These are phyloP conservation scores for Xanthostigma xanthostigma DNA, from an alignment of 2,888 invertebrate species.

Conservation along the genomic window DNA sequence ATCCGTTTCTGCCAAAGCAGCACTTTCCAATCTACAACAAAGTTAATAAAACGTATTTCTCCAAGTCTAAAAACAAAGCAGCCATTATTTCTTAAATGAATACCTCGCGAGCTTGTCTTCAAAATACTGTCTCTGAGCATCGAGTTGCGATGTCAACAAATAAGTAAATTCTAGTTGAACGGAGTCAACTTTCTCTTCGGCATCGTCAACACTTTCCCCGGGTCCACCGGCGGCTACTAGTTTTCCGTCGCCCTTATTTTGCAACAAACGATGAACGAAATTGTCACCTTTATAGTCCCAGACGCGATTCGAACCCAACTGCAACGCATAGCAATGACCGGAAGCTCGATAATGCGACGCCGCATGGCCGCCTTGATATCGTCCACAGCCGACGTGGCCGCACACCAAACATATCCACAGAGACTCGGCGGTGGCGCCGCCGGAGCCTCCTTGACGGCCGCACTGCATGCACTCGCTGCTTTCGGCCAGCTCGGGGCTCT, in stretches of 20 bases:
- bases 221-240: slow-evolving; percentile 67
- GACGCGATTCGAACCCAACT: slow-evolving; percentile 88
- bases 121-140: slow-evolving; percentile 83
- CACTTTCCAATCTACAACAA: slow-evolving; percentile 23
- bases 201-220: slow-evolving; percentile 38
- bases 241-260: slow-evolving; percentile 94
- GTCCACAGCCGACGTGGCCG: slow-evolving; percentile 95
- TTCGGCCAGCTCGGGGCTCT: slow-evolving; percentile 39
- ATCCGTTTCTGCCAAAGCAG: slow-evolving; percentile 34
- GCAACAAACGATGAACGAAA: slow-evolving; percentile 88
- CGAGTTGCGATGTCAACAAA: slow-evolving; percentile 86
- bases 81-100: neutral
- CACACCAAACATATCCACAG: slow-evolving; percentile 99
- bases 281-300: slow-evolving; percentile 99
- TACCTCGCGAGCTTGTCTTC: slow-evolving; percentile 56
- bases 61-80: neutral
- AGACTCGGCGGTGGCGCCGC: slow-evolving; percentile 50
- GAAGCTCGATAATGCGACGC: slow-evolving; percentile 90
- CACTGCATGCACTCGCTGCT: slow-evolving; percentile 44
- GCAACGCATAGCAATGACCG: slow-evolving; percentile 94
- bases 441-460: slow-evolving; percentile 19
- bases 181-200: slow-evolving; percentile 78
- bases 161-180: slow-evolving; percentile 95
- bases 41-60: neutral
- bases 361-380: slow-evolving; percentile 77